These are phyloP conservation scores for Rugalucina vietnamica DNA, from an alignment of 2,888 invertebrate species.

Conservation along the genomic window DNA sequence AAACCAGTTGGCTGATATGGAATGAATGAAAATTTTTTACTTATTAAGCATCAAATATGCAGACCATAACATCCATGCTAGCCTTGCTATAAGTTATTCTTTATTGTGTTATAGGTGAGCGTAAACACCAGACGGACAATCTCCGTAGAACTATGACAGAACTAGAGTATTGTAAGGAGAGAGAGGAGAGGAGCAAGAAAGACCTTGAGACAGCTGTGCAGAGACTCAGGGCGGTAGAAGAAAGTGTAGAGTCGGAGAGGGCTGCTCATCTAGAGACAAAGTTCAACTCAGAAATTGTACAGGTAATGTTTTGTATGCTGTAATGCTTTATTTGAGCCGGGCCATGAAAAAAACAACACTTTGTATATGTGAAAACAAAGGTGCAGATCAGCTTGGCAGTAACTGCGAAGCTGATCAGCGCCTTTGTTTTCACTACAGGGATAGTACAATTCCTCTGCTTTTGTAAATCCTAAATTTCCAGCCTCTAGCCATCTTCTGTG, in stretches of 20 bases:
- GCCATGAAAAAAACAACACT: no score
- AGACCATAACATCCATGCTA: background rate
- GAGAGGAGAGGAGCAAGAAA: slow-evolving; percentile 76
- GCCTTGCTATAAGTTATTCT: no score
- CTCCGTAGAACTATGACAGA: slow-evolving; percentile 75
- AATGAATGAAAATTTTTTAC: background rate
- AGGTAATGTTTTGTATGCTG: no score
- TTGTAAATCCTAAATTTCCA: no score
- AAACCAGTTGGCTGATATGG: no score
- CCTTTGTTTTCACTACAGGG: no score
- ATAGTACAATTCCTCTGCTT: no score
- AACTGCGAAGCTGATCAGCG: no score
- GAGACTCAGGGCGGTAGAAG: slow-evolving; percentile 77
- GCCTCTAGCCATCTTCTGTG: no score
- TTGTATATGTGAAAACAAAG: no score
- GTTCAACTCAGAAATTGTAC: slow-evolving; percentile 83
- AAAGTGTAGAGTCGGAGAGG: slow-evolving; percentile 81
- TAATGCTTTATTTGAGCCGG: no score
- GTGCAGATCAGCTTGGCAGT: no score
- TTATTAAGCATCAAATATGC: background rate
- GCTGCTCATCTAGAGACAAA: slow-evolving; percentile 83
- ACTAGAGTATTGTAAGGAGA: slow-evolving; percentile 76
- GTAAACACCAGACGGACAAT: slow-evolving; percentile 72
- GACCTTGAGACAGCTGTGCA: slow-evolving; percentile 76
- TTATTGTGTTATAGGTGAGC: slow-evolving; percentile 70